Conservation (phyloP, 2,113 vertebrate genomes). For the Fukomys damarensis region DNA sequence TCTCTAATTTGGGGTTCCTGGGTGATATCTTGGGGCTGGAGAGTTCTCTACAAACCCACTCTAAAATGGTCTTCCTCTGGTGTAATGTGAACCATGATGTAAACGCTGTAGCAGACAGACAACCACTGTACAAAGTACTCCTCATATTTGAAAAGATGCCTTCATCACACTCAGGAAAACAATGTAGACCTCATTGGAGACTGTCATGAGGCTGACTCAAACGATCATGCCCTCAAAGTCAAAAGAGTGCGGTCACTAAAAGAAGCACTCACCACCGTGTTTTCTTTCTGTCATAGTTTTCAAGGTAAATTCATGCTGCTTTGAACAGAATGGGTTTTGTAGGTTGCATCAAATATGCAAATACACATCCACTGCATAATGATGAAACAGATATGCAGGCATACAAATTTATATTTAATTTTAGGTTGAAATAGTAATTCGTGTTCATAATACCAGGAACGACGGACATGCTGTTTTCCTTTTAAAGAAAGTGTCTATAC, state of each 20-base stretch:
- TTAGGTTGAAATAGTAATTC: neutral
- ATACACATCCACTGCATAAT: neutral
- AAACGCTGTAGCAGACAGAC: neutral
- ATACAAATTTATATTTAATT: neutral
- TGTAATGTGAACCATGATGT: neutral
- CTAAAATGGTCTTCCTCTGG: neutral
- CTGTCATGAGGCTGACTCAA: neutral
- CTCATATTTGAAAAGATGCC: neutral
- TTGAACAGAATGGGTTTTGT: neutral
- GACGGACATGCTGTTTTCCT: neutral
- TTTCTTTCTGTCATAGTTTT: conserved; percentile 5
- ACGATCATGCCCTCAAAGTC: neutral
- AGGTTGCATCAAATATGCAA: neutral
- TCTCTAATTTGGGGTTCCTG: neutral
- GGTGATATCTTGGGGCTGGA: neutral
- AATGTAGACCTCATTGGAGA: conserved; percentile 3
- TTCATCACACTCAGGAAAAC: neutral
- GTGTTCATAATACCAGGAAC: neutral
- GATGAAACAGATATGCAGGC: neutral
- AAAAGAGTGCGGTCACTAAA: neutral
- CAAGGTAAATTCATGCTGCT: neutral
- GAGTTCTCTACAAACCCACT: neutral
- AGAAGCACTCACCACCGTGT: neutral
- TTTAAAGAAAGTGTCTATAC: neutral
- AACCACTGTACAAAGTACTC: neutral